Evolutionary conservation across 2,113 vertebrate species (phyloP).

Genomic region (Pseudorhombus dupliciocellatus): DNA sequence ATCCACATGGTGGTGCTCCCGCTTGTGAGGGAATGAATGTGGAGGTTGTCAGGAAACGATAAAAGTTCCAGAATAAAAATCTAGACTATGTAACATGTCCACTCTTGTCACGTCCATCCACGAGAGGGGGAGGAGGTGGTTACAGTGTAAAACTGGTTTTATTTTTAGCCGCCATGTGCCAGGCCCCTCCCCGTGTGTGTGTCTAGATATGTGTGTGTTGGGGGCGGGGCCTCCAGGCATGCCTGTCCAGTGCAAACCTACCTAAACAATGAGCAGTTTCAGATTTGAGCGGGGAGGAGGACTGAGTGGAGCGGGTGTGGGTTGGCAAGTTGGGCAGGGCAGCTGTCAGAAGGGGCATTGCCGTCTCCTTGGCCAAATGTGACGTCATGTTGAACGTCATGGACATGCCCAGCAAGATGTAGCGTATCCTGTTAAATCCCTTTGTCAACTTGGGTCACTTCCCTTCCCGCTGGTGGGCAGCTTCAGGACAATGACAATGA

Average conservation of each 20-base stretch:
- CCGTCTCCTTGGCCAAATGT: constrained; percentile 16
- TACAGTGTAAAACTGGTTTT: constrained; percentile 76
- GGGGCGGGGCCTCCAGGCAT: constrained; percentile 15
- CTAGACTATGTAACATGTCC: constrained; percentile 48
- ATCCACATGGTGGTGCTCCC: too few relatives aligned
- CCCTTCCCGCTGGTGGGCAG: constrained; percentile 5
- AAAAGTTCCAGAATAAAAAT: constrained; percentile 60
- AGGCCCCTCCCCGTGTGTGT: not conserved
- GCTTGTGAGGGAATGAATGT: not conserved
- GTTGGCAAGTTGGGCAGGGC: not conserved
- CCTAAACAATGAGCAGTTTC: constrained; percentile 59
- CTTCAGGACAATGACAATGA: constrained; percentile 59
- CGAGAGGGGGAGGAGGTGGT: constrained; percentile 29
- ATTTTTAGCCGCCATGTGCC: constrained; percentile 22
- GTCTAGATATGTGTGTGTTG: constrained; percentile 2
- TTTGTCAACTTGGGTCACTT: not conserved
- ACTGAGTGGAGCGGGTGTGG: not conserved
- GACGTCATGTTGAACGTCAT: constrained; percentile 17
- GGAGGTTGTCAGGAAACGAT: constrained; percentile 12
- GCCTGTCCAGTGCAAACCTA: constrained; percentile 76
- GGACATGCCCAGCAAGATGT: too few relatives aligned
- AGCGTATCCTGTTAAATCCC: not conserved
- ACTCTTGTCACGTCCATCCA: not conserved
- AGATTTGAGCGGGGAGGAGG: constrained; percentile 15
- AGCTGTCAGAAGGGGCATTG: not conserved